Conservation (phyloP, 2,113 vertebrate genomes). For the Phoenicopterus ruber region DNA sequence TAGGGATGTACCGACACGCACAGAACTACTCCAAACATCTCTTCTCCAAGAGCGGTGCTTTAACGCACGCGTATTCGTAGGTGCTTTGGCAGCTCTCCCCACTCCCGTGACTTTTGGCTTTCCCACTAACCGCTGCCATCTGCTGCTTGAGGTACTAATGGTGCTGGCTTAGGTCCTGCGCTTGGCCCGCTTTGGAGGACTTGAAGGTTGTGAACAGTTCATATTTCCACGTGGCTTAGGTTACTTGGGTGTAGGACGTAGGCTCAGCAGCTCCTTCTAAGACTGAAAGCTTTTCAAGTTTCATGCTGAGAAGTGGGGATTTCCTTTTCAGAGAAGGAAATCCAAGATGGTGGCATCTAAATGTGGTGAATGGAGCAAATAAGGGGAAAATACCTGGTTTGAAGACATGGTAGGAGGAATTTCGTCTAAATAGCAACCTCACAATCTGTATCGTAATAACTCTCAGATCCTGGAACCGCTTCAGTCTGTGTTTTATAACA, state of each 20-base stretch:
- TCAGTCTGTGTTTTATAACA: conserved; percentile 27
- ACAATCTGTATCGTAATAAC: not conserved
- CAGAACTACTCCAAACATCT: not conserved
- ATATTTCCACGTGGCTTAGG: not conserved
- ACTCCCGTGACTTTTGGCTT: not conserved
- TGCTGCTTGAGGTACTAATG: not conserved
- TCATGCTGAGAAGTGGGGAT: not conserved
- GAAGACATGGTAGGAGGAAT: not conserved
- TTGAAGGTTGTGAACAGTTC: not conserved
- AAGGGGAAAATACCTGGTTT: not conserved
- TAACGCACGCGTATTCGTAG: not conserved
- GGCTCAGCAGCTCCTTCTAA: not conserved
- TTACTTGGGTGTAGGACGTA: not conserved
- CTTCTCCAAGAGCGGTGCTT: not conserved
- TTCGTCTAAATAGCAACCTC: not conserved
- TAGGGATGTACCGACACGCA: accelerated
- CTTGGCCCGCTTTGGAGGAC: not conserved
- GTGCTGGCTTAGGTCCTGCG: not conserved
- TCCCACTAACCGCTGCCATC: not conserved
- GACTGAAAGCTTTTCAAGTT: conserved; percentile 27
- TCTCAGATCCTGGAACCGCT: conserved; percentile 4
- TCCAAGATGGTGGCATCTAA: not conserved
- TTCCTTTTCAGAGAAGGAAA: not conserved
- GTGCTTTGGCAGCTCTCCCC: not conserved
- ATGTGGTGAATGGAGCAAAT: not conserved